phyloP scores from a whole-genome alignment of 2,888 invertebrate genomes.

The Apomyelois bistriatella region DNA sequence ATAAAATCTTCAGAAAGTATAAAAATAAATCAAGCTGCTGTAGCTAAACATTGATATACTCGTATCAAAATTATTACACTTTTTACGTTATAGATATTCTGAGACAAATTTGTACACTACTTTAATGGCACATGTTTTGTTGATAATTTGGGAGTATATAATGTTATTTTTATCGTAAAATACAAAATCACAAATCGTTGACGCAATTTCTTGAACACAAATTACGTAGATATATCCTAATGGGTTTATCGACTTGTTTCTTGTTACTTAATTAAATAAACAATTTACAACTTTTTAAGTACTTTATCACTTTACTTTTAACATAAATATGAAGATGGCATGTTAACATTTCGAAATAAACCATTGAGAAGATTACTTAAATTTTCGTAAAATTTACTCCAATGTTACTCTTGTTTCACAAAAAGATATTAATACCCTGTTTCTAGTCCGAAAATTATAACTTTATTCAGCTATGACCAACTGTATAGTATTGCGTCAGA shows the following conservation, averaged over 20 bases:
- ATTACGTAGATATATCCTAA: neutral
- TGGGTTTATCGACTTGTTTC: neutral
- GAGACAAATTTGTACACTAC: neutral
- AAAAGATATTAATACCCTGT: no score
- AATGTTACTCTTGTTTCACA: no score
- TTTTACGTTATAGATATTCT: constrained; percentile 1
- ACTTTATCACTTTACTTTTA: no score
- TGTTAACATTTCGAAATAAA: no score
- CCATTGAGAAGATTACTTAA: no score
- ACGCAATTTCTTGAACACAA: constrained; percentile 1
- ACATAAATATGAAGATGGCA: no score
- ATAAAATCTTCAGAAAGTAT: no score
- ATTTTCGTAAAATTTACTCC: no score
- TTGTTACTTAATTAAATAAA: neutral
- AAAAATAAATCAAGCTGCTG: no score
- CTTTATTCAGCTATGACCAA: neutral
- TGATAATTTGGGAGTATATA: constrained; percentile 1
- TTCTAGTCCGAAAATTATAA: no score
- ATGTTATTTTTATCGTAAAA: constrained; percentile 6
- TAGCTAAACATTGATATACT: no score
- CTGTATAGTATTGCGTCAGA: constrained; percentile 18
- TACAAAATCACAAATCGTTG: constrained; percentile 1
- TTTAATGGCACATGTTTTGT: constrained; percentile 3
- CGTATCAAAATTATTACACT: no score
- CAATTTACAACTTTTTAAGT: neutral